Evolutionary conservation across 1,140 invertebrate species (phyloP).

Genomic region (Dryas iulia): DNA sequence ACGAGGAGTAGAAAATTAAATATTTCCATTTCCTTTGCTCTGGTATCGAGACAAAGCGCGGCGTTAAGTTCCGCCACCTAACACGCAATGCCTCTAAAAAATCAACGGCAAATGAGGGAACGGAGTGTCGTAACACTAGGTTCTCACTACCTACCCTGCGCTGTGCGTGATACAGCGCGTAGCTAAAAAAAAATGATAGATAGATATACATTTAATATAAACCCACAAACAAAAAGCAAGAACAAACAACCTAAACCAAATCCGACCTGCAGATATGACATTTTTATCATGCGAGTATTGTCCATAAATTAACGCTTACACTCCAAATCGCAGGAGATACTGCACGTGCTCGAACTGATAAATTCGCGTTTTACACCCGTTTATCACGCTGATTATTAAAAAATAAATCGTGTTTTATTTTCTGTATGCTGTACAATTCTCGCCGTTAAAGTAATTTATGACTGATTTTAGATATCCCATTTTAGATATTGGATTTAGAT

Average conservation of each 20-base stretch:
- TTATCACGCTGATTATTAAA: constrained; percentile 52
- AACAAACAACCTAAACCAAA: not conserved
- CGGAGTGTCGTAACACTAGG: too few species aligned
- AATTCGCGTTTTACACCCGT: constrained; percentile 50
- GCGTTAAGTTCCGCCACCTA: too few species aligned
- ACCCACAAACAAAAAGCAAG: not conserved
- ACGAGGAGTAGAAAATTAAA: too few species aligned
- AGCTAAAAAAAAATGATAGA: too few species aligned
- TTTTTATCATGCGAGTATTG: constrained; percentile 62
- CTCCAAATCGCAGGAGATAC: constrained; percentile 51
- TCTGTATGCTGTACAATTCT: constrained; percentile 13
- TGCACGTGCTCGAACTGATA: constrained; percentile 53
- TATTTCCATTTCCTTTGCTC: too few species aligned
- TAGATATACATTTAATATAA: not conserved
- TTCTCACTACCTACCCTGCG: too few species aligned
- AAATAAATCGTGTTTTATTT: constrained; percentile 32
- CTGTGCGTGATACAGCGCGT: too few species aligned
- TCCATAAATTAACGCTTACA: constrained; percentile 69
- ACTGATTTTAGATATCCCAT: constrained; percentile 7
- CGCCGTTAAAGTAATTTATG: constrained; percentile 32
- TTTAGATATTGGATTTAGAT: constrained; percentile 1
- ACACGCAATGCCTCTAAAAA: too few species aligned
- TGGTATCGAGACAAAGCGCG: too few species aligned
- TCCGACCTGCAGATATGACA: constrained; percentile 7
- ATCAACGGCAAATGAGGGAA: too few species aligned